Percentiles rank a stretch among this genome's conserved stretches.
Conservation (phyloP, 1,140 invertebrate species). For the Dryas iulia region DNA sequence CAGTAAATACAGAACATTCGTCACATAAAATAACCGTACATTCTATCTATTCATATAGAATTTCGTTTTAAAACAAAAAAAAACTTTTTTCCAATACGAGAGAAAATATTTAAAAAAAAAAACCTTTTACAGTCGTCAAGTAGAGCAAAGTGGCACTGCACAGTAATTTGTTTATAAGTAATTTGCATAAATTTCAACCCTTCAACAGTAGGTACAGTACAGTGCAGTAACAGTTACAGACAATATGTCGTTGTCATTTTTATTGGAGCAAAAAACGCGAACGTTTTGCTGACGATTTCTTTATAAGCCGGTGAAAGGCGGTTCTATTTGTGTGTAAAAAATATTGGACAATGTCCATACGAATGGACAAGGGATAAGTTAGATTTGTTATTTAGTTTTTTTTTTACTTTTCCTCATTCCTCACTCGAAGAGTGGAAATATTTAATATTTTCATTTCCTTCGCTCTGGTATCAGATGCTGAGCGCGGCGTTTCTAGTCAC, state of each 20-base stretch:
- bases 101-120: neutral
- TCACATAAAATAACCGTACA: slow-evolving; percentile 5
- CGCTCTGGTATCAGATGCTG: no score
- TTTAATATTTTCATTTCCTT: no score
- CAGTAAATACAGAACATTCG: slow-evolving; percentile 3
- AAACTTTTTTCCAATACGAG: no score
- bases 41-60: slow-evolving; percentile 3
- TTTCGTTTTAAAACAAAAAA: neutral
- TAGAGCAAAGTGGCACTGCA: neutral
- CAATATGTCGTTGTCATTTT: slow-evolving; percentile 58
- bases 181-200: slow-evolving; percentile 72
- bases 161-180: slow-evolving; percentile 46
- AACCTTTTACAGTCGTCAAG: neutral
- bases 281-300: slow-evolving; percentile 57
- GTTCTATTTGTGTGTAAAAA: slow-evolving; percentile 31
- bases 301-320: slow-evolving; percentile 52
- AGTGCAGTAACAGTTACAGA: no score
- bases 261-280: slow-evolving; percentile 63
- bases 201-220: no score
- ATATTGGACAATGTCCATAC: slow-evolving; percentile 14
- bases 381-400: no score
- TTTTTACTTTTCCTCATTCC: no score
- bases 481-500: no score
- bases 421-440: no score
- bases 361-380: neutral